These are phyloP conservation scores for Paramormyrops hopkinsi DNA, from an alignment of 2,797 vertebrate species.

Conservation along the genomic window DNA sequence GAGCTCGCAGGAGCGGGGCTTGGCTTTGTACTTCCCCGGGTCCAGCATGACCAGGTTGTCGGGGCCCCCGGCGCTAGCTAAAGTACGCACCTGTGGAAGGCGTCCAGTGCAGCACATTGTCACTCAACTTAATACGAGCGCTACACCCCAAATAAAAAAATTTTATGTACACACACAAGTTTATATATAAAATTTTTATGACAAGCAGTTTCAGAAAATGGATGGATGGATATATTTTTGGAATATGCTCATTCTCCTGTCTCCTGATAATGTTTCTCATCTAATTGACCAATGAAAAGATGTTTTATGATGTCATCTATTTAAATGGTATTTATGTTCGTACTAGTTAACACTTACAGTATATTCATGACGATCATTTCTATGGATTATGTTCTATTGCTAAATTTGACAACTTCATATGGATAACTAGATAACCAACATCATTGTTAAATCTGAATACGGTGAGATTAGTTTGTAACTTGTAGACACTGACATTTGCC, in stretches of 20 bases:
- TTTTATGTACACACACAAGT: too few relatives aligned
- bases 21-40: slow-evolving; percentile 85
- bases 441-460: not conserved
- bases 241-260: too few relatives aligned
- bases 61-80: slow-evolving; percentile 90
- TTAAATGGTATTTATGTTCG: not conserved
- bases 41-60: slow-evolving; percentile 93
- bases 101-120: not conserved
- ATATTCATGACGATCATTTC: not conserved
- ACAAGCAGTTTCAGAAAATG: too few relatives aligned
- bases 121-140: not conserved
- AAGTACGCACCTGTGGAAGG: slow-evolving; percentile 79
- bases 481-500: not conserved
- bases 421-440: not conserved
- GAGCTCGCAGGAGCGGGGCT: slow-evolving; percentile 72
- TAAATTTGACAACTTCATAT: not conserved
- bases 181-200: too few relatives aligned
- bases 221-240: too few relatives aligned
- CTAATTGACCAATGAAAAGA: too few relatives aligned
- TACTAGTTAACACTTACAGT: not conserved
- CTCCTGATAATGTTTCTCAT: too few relatives aligned
- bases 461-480: not conserved
- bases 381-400: not conserved
- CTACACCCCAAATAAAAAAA: not conserved
- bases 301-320: not conserved